Percentiles rank a stretch among this genome's conserved stretches.
Evolutionary conservation across 2,888 invertebrate species (phyloP).

Genomic region (Amiota mariae): DNA sequence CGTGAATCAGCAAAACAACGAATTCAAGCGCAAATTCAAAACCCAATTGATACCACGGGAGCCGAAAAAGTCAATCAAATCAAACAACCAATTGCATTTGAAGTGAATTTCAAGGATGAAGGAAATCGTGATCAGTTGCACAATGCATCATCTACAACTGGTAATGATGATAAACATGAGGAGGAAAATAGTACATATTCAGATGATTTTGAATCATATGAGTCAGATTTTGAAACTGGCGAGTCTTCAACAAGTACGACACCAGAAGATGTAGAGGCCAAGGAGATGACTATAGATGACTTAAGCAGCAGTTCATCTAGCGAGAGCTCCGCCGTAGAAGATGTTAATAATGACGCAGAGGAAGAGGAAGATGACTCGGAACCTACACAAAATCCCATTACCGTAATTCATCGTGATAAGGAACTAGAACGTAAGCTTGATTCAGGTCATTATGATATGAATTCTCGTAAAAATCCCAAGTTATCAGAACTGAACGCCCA

Average conservation of each 20-base stretch:
- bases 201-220: conserved; percentile 77
- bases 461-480: conserved; percentile 50
- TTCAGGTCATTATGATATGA: conserved; percentile 77
- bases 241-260: conserved; percentile 43
- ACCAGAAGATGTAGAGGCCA: conserved; percentile 34
- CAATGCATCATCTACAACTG: background rate
- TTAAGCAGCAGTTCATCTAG: background rate
- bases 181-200: conserved; percentile 71
- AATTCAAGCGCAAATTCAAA: conserved; percentile 48
- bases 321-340: conserved; percentile 29
- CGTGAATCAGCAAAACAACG: conserved; percentile 54
- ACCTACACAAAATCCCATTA: conserved; percentile 67
- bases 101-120: conserved; percentile 63
- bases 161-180: conserved; percentile 39
- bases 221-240: conserved; percentile 76
- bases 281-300: background rate
- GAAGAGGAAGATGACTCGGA: conserved; percentile 65
- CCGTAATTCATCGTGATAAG: conserved; percentile 69
- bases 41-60: conserved; percentile 3
- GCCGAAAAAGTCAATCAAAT: conserved; percentile 44
- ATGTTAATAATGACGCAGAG: conserved; percentile 36
- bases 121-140: background rate
- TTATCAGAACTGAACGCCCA: conserved; percentile 38
- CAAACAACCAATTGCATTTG: conserved; percentile 70
- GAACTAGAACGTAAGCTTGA: conserved; percentile 77